Evolutionary conservation across 2,113 vertebrate species (phyloP).

Genomic region (Psittacara wagleri): DNA sequence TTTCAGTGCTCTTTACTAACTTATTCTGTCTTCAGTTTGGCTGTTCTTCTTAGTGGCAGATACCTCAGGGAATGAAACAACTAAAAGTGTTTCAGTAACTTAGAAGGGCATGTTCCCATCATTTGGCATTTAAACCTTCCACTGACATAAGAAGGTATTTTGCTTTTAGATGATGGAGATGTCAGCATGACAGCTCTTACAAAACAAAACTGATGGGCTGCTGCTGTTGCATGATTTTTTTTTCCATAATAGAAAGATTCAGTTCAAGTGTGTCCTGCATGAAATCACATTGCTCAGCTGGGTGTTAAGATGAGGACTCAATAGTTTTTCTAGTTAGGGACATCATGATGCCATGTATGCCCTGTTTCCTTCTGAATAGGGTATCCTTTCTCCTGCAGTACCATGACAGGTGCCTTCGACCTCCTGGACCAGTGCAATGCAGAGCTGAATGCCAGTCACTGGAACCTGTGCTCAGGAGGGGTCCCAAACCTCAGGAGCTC

Average conservation of each 20-base stretch:
- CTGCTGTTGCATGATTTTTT: background rate
- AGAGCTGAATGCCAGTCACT: background rate
- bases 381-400: background rate
- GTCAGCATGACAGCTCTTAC: background rate
- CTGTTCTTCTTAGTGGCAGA: background rate
- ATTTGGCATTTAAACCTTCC: constrained; percentile 6
- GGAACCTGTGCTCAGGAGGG: background rate
- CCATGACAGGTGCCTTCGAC: accelerated
- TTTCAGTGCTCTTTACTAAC: background rate
- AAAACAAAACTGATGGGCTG: background rate
- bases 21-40: background rate
- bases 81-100: background rate
- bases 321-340: background rate
- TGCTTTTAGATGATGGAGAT: background rate
- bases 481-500: accelerated
- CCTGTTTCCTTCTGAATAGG: background rate
- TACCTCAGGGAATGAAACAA: background rate
- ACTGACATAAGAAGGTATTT: background rate
- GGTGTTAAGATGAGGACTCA: background rate
- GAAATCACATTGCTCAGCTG: background rate
- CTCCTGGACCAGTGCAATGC: accelerated
- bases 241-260: background rate
- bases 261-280: background rate
- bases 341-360: background rate
- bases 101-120: background rate